phyloP scores from a whole-genome alignment of 2,888 invertebrate species.

The Lymantria monacha region DNA sequence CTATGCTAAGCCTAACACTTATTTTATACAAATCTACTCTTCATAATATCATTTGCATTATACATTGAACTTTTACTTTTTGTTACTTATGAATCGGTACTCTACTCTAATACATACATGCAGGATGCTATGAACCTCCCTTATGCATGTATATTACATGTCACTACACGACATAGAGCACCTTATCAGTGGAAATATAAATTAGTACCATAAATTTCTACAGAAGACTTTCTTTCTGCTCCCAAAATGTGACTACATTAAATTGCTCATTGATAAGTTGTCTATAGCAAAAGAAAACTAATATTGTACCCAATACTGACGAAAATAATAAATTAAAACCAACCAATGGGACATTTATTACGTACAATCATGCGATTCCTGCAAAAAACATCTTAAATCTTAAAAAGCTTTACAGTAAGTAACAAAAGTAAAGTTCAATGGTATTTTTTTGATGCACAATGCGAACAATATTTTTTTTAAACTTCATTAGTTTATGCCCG shows the following conservation, averaged over 20 bases:
- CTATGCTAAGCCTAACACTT: slow-evolving; percentile 12
- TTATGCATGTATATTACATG: not conserved
- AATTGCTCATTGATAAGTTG: slow-evolving; percentile 4
- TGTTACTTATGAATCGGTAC: slow-evolving; percentile 8
- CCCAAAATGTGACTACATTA: not conserved
- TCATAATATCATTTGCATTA: slow-evolving; percentile 18
- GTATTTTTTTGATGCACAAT: slow-evolving; percentile 37
- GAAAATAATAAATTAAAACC: not conserved
- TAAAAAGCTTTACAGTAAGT: slow-evolving; percentile 6
- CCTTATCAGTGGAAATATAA: slow-evolving; percentile 4
- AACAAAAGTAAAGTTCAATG: slow-evolving; percentile 46
- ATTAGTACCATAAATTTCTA: not conserved
- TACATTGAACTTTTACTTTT: slow-evolving; percentile 41
- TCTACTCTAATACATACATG: no score
- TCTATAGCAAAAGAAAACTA: slow-evolving; percentile 5
- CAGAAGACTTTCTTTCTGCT: no score
- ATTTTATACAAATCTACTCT: slow-evolving; percentile 7
- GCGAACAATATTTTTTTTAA: slow-evolving; percentile 10
- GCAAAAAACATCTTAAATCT: no score
- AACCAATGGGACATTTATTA: not conserved
- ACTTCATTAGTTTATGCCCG: no score
- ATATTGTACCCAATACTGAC: not conserved
- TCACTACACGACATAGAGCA: slow-evolving; percentile 7
- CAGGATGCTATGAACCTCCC: not conserved
- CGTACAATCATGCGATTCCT: not conserved